phyloP scores from a whole-genome alignment of 1,140 invertebrate genomes.

The Lysiphlebus fabarum region DNA sequence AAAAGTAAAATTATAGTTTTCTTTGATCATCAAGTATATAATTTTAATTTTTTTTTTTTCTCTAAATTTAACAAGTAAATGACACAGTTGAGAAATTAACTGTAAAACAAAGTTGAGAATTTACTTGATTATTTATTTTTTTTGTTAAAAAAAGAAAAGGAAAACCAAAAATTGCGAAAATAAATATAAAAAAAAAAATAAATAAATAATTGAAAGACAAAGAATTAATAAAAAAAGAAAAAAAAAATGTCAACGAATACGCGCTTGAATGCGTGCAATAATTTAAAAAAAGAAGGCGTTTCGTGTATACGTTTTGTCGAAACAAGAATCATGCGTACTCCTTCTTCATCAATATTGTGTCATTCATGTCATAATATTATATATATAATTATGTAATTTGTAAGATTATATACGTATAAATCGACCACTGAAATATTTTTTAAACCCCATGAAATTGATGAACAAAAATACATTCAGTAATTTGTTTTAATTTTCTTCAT shows the following conservation, averaged over 20 bases:
- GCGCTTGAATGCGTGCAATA: slow-evolving; percentile 20
- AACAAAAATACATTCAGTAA: too few species aligned
- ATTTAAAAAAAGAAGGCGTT: slow-evolving; percentile 45
- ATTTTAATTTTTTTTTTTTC: neutral
- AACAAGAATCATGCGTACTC: slow-evolving; percentile 18
- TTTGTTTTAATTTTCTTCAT: too few species aligned
- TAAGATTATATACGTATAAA: slow-evolving; percentile 28
- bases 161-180: slow-evolving; percentile 37
- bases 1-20: too few species aligned
- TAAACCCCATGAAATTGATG: slow-evolving; percentile 40
- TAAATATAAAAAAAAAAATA: neutral
- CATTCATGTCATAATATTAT: slow-evolving; percentile 49
- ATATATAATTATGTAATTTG: slow-evolving; percentile 38
- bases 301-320: slow-evolving; percentile 30
- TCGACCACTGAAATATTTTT: slow-evolving; percentile 37
- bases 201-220: neutral
- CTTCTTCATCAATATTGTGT: slow-evolving; percentile 36
- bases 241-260: too few species aligned
- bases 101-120: too few species aligned
- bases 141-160: slow-evolving; percentile 16
- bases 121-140: too few species aligned
- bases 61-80: neutral
- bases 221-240: neutral
- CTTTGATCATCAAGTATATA: too few species aligned
- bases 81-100: neutral